Conservation (phyloP, 2,888 invertebrate species). For the Megalurothrips usitatus region DNA sequence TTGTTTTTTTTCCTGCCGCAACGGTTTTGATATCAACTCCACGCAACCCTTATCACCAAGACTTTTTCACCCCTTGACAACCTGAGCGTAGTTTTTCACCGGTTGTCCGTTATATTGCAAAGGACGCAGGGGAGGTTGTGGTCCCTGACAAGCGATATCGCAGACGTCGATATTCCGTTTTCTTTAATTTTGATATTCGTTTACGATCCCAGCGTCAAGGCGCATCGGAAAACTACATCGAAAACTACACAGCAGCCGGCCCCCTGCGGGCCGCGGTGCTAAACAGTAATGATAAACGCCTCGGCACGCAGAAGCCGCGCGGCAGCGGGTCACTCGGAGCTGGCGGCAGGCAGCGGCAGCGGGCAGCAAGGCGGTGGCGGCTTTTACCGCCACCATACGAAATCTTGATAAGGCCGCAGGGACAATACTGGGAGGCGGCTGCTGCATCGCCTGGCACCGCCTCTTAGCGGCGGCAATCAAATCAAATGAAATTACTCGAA, state of each 20-base stretch:
- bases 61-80: too few species aligned
- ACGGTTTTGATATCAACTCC: too few species aligned
- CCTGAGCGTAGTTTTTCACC: too few species aligned
- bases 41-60: too few species aligned
- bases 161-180: too few species aligned
- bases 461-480: constrained; percentile 22
- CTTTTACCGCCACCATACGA: constrained; percentile 26
- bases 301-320: not conserved
- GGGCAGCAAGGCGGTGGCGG: not conserved
- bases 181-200: too few species aligned
- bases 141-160: too few species aligned
- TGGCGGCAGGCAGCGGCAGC: not conserved
- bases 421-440: constrained; percentile 12
- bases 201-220: not conserved
- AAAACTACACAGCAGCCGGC: too few species aligned
- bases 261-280: too few species aligned
- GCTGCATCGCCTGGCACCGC: not conserved
- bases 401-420: constrained; percentile 3
- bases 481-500: constrained; percentile 27
- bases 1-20: too few species aligned
- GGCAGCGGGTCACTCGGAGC: not conserved
- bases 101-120: too few species aligned
- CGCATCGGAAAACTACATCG: not conserved
- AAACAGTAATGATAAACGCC: not conserved
- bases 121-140: too few species aligned